These are phyloP conservation scores for Callipepla squamata DNA, from an alignment of 2,113 vertebrate species.

Conservation along the genomic window DNA sequence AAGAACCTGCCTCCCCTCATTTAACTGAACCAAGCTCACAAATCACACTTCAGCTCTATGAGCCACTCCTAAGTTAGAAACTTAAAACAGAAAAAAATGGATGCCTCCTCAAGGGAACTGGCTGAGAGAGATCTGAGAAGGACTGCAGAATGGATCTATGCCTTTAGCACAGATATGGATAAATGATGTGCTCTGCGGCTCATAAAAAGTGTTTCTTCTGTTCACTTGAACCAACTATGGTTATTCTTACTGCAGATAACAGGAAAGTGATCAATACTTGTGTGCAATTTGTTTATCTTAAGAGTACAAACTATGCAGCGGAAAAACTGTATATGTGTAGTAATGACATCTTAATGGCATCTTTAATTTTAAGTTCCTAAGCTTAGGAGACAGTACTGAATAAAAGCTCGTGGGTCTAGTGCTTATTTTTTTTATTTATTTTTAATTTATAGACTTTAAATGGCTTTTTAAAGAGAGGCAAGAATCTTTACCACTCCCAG, in stretches of 20 bases:
- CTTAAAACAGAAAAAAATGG: background rate
- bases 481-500: background rate
- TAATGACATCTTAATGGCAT: constrained; percentile 53
- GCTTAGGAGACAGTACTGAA: background rate
- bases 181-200: background rate
- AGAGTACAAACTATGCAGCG: constrained; percentile 52
- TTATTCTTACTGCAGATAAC: background rate
- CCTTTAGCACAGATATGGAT: background rate
- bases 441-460: background rate
- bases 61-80: background rate
- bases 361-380: constrained; percentile 29
- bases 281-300: constrained; percentile 58
- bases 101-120: background rate
- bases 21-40: background rate
- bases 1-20: background rate
- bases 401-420: background rate
- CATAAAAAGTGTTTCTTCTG: background rate
- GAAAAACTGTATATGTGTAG: constrained; percentile 20
- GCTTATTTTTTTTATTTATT: background rate
- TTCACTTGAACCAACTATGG: background rate
- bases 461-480: background rate
- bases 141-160: background rate
- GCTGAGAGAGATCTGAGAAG: background rate
- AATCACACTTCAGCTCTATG: background rate
- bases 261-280: constrained; percentile 12